Base-by-base conservation (phyloP, 2,797 vertebrate genomes). In the Aplochiton taeniatus region DNA sequence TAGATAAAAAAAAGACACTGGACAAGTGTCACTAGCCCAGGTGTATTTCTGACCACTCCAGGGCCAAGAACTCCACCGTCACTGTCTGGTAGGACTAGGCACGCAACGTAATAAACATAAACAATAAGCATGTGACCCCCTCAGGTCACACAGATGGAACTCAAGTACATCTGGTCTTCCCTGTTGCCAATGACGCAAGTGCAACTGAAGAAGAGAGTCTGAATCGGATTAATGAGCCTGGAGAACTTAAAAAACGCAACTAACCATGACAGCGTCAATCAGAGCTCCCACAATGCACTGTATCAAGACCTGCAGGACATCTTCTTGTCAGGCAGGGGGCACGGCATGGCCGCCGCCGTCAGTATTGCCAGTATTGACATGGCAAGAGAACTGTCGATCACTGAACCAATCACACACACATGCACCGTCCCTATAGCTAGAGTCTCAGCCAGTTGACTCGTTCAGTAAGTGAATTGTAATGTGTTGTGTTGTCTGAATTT, bases 1-100 rank as follows among this genome's bases (percentile, higher is more conserved):
- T n/a, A n/a, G n/a, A n/a, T n/a, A n/a, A n/a, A n/a, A n/a, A n/a
- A n/a, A n/a, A n/a, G n/a, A n/a, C n/a, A n/a, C n/a, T n/a, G n/a
- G 85, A 43, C 83, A 82, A 11, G 72, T 87, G 66, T 86, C 85
- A 68, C n/a, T 85, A 86, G 20, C 80, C 84, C 6, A 88, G 78
- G 8, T 86, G 66, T 51, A 88, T 77, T 68, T 89, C 87, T 14
- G 83, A 80, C 65, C 84, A 84, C 61, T 88, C 78, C 55, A 86
- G 77, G 10, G 82, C 79, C 14, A 84, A 63, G 61, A 89, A 87
- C 67, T 89, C 85, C 0, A 85, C 85, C 69, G 86, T 81, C 0
- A 80, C 76, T 50, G 82, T 88, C 72, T 86, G 83, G 10, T 82
- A 62, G 16, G 83, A 86, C 76, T 78, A 75, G 56, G 69, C 71